Base-by-base conservation (phyloP, 2,113 vertebrate genomes). In the Orycteropus afer region DNA sequence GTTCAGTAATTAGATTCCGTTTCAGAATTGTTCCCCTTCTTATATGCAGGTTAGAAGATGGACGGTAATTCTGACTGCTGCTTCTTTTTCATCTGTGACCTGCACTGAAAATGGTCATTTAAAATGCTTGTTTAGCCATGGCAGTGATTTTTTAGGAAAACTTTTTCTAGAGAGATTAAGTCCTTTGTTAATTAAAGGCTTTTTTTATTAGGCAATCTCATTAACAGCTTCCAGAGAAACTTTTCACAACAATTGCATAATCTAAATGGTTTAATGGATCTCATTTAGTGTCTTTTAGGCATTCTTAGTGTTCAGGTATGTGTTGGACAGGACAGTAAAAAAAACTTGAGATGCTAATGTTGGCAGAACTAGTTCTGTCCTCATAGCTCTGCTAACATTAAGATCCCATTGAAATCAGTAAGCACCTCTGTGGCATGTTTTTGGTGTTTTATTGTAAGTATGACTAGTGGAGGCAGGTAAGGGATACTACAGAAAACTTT, bases 161-260 rank as follows among this genome's bases (percentile, higher is more conserved):
- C 63, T 15, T 82, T 91, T 92, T 95, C 25, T 85, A 32, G 67
- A 92, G 63, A 95, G 29, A 80, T n/a, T 17, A 95, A 93, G 2
- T 42, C 14, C 14, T 53, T 49, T 69, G 95, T 95, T 96, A 94
- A 94, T 97, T 96, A 95, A 86, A 96, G 79, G 0, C 3, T 89
- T 25, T 89, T 25, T 67, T 29, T 83, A 59, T 91, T 85, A 91
- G 9, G 78, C 95, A 97, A 71, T 63, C 59, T 90, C 29, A 83
- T 90, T 90, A 83, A 86, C 37, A 37, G 86, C 78, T 86, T 91
- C 1, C 6, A 6, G 95, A 90, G 78, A 93, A 97, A 61, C 1
- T 94, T 98, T 97, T 40, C 76, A 97, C 82, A 80, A 17, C n/a
- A 93, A 22, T 86, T 84, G 57, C 90, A 89, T 81, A 94, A 67